Conservation (phyloP, 2,797 vertebrate genomes). For the Peromyscus aztecus region DNA sequence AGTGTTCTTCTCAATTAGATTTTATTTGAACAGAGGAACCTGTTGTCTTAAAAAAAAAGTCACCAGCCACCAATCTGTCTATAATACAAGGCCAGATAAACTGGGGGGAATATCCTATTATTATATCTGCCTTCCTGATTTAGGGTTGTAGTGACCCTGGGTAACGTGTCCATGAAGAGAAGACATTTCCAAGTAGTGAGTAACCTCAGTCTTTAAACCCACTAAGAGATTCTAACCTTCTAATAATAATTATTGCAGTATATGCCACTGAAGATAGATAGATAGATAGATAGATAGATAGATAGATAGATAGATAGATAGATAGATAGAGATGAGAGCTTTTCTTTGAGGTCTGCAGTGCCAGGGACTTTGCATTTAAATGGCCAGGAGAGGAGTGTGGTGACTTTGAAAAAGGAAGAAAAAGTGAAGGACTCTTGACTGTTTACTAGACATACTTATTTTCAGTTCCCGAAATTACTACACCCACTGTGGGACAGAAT, state of each 20-base stretch:
- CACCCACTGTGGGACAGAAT: not conserved
- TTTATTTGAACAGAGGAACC: constrained; percentile 44
- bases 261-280: not conserved
- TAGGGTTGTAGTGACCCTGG: not conserved
- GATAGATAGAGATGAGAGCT: not conserved
- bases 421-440: not conserved
- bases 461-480: not conserved
- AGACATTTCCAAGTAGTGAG: not conserved
- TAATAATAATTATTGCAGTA: not conserved
- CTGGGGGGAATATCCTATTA: not conserved
- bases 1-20: constrained; percentile 26
- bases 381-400: not conserved
- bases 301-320: no score
- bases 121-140: constrained; percentile 9
- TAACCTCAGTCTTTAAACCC: not conserved
- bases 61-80: not conserved
- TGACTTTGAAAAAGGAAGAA: not conserved
- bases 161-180: not conserved
- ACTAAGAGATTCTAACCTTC: not conserved
- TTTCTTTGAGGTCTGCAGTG: not conserved
- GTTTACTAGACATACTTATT: not conserved
- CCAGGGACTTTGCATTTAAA: constrained; percentile 16
- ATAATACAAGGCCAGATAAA: constrained; percentile 23
- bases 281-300: no score
- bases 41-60: not conserved